Evolutionary conservation across 2,113 vertebrate species (phyloP).

Genomic region (Cavia porcellus): DNA sequence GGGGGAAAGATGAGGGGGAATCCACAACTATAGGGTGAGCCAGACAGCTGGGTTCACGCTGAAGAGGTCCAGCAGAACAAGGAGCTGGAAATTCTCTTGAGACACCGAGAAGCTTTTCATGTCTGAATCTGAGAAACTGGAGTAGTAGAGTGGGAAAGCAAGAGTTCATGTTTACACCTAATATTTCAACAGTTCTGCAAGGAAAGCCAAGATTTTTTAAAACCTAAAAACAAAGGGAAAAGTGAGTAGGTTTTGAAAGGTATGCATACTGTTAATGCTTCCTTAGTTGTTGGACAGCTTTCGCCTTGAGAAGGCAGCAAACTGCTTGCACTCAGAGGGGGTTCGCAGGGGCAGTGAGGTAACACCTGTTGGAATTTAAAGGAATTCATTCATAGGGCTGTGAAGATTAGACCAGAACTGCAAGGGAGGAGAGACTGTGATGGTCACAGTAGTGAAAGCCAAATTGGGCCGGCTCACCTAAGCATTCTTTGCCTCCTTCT

Average conservation of each 20-base stretch:
- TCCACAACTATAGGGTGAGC: slow-evolving; percentile 33
- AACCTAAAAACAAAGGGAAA: not conserved
- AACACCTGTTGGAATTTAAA: not conserved
- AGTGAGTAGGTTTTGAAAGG: not conserved
- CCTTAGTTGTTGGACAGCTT: not conserved
- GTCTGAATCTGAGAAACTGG: slow-evolving; percentile 63
- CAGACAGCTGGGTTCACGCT: slow-evolving; percentile 43
- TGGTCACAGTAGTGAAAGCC: no score
- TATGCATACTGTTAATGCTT: not conserved
- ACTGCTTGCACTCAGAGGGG: not conserved
- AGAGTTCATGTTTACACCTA: not conserved
- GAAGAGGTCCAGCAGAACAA: slow-evolving; percentile 61
- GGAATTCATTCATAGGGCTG: not conserved
- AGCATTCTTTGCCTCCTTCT: fast-evolving
- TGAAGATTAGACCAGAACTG: no score
- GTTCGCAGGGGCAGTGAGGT: no score
- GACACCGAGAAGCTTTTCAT: slow-evolving; percentile 53
- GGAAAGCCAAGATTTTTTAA: not conserved
- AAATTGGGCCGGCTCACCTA: fast-evolving
- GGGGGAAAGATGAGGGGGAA: not conserved
- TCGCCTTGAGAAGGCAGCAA: not conserved
- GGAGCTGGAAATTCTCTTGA: slow-evolving; percentile 21
- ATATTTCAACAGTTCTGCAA: not conserved
- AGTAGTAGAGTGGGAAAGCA: not conserved
- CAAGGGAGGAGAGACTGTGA: not conserved